Percentiles rank a stretch among this genome's conserved stretches.
phyloP scores from a whole-genome alignment of 2,888 invertebrate species.

The Xylota segnis region DNA sequence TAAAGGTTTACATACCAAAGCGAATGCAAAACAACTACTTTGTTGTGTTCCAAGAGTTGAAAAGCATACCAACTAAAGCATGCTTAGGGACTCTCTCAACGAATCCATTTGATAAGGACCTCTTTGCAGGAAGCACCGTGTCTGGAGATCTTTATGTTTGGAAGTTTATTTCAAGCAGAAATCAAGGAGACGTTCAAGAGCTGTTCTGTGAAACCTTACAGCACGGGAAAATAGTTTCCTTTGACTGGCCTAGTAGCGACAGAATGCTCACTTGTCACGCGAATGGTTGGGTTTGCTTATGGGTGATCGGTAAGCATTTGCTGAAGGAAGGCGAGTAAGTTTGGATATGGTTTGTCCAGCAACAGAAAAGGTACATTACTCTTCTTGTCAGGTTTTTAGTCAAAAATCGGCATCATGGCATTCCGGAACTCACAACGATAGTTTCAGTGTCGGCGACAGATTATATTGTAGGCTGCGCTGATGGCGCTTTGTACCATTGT shows the following conservation, averaged over 20 bases:
- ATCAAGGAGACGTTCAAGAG: constrained; percentile 79
- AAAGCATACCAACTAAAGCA: constrained; percentile 81
- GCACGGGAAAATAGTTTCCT: constrained; percentile 81
- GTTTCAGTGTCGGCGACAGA: constrained; percentile 79
- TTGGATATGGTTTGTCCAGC: not conserved
- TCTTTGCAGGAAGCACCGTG: constrained; percentile 83
- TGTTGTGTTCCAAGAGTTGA: constrained; percentile 80
- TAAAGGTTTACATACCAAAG: constrained; percentile 81
- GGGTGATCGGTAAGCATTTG: constrained; percentile 80
- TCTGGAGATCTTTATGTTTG: constrained; percentile 83
- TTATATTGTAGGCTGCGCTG: constrained; percentile 82
- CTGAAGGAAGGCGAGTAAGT: constrained; percentile 80
- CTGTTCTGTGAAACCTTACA: constrained; percentile 79
- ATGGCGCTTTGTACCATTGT: constrained; percentile 82
- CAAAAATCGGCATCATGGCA: constrained; percentile 5
- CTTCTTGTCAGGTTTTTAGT: constrained; percentile 48
- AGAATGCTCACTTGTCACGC: constrained; percentile 81
- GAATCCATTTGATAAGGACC: constrained; percentile 82
- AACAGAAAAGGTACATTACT: not conserved
- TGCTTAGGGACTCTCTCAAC: constrained; percentile 81
- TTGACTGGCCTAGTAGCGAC: constrained; percentile 82
- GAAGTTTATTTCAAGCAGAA: constrained; percentile 78
- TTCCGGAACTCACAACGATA: constrained; percentile 79
- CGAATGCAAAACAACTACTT: constrained; percentile 79
- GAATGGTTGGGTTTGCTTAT: constrained; percentile 81